Percentiles rank a stretch among this genome's conserved stretches.
These are phyloP conservation scores for Leiothrix lutea DNA, from an alignment of 2,113 vertebrate genomes.

Conservation along the genomic window DNA sequence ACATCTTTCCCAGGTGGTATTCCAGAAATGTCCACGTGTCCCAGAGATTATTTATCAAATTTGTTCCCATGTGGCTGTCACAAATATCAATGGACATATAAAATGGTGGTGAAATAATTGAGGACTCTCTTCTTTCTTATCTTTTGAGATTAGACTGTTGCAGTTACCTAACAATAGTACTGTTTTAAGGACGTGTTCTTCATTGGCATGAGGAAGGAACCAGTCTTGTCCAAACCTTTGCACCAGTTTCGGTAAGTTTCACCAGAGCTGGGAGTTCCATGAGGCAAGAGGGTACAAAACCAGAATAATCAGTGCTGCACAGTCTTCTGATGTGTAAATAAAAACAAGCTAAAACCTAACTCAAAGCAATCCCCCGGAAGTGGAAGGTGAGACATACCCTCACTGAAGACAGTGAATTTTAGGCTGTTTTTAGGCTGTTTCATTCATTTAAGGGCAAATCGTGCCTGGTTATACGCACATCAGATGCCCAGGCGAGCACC, in stretches of 20 bases:
- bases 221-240: not conserved
- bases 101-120: not conserved
- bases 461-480: not conserved
- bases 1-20: not conserved
- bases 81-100: accelerated
- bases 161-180: not conserved
- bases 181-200: not conserved
- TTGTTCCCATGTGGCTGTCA: not conserved
- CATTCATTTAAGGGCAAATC: not conserved
- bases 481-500: not conserved
- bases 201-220: not conserved
- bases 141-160: not conserved
- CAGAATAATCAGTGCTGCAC: not conserved
- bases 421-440: not conserved
- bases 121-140: not conserved
- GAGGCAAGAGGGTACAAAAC: not conserved
- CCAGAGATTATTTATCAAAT: not conserved
- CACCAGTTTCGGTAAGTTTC: not conserved
- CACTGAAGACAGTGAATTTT: not conserved
- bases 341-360: not conserved
- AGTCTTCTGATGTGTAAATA: not conserved
- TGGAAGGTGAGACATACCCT: not conserved
- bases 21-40: not conserved
- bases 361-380: not conserved
- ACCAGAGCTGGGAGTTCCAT: not conserved